Evolutionary conservation across 2,113 vertebrate genomes (phyloP).

Genomic region (Sorex araneus): DNA sequence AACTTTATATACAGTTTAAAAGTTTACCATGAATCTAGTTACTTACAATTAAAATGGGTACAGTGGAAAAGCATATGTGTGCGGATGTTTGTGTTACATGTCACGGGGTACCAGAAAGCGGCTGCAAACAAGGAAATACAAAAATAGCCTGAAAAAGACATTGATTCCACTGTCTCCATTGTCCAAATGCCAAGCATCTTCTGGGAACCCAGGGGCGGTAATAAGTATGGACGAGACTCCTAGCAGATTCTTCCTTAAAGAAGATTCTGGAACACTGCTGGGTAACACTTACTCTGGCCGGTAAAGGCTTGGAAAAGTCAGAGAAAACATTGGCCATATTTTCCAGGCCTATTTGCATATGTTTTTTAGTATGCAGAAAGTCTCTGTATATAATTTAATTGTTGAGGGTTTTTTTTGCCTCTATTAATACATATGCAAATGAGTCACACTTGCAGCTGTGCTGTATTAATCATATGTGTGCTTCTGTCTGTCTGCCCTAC

Average conservation of each 20-base stretch:
- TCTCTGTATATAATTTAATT: slow-evolving; percentile 91
- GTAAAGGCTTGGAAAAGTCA: slow-evolving; percentile 80
- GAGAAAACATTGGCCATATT: slow-evolving; percentile 80
- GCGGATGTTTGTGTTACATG: slow-evolving; percentile 16
- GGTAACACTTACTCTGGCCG: slow-evolving; percentile 77
- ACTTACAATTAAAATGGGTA: not conserved
- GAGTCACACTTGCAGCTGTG: slow-evolving; percentile 90
- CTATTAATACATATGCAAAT: slow-evolving; percentile 92
- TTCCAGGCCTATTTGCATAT: slow-evolving; percentile 86
- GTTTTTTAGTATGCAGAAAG: slow-evolving; percentile 90
- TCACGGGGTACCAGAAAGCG: slow-evolving; percentile 48
- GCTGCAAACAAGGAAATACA: slow-evolving; percentile 67
- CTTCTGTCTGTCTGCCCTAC: slow-evolving; percentile 89
- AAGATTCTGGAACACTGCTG: slow-evolving; percentile 77
- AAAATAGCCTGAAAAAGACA: slow-evolving; percentile 67
- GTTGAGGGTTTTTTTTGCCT: slow-evolving; percentile 87
- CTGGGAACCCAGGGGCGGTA: slow-evolving; percentile 51
- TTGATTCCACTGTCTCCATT: slow-evolving; percentile 65
- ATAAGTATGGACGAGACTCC: slow-evolving; percentile 73
- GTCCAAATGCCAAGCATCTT: slow-evolving; percentile 83
- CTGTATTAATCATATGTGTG: slow-evolving; percentile 89
- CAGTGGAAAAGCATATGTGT: slow-evolving; percentile 5
- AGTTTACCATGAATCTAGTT: not conserved
- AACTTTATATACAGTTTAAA: slow-evolving; percentile 41
- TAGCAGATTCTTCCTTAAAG: slow-evolving; percentile 80